Conservation (phyloP, 2,113 vertebrate species). For the Tonatia bakeri region DNA sequence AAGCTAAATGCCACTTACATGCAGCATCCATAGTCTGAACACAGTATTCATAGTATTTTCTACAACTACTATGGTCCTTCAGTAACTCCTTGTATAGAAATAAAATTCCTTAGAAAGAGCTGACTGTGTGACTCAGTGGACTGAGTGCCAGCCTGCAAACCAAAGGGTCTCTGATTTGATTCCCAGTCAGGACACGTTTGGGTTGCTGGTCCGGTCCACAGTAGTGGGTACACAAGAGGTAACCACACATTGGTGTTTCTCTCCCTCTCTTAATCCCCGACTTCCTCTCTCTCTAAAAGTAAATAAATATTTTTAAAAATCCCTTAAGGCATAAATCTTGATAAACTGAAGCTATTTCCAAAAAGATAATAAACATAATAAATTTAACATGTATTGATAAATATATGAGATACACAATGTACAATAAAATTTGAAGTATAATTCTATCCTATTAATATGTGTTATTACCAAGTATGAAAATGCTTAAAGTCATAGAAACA, state of each 20-base stretch:
- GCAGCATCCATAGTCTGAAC: background rate
- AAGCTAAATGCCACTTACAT: background rate
- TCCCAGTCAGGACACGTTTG: too few relatives aligned
- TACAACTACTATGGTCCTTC: rapidly evolving
- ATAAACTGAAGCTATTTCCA: background rate
- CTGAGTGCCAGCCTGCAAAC: too few relatives aligned
- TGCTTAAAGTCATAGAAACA: background rate
- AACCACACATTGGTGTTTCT: too few relatives aligned
- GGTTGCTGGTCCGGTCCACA: too few relatives aligned
- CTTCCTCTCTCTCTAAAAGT: too few relatives aligned
- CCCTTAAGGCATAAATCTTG: background rate
- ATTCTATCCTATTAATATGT: background rate
- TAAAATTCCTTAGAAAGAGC: background rate
- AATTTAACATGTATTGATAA: background rate
- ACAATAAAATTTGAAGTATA: background rate
- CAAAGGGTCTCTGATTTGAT: too few relatives aligned
- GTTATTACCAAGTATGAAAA: background rate
- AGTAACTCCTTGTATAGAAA: background rate
- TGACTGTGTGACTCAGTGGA: too few relatives aligned
- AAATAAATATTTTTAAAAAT: too few relatives aligned
- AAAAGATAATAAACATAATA: background rate
- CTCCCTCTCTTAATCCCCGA: too few relatives aligned
- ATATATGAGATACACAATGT: background rate
- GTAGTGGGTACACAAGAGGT: too few relatives aligned
- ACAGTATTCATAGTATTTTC: background rate